These are phyloP conservation scores for Probosciger aterrimus DNA, from an alignment of 2,113 vertebrate species.

Conservation along the genomic window DNA sequence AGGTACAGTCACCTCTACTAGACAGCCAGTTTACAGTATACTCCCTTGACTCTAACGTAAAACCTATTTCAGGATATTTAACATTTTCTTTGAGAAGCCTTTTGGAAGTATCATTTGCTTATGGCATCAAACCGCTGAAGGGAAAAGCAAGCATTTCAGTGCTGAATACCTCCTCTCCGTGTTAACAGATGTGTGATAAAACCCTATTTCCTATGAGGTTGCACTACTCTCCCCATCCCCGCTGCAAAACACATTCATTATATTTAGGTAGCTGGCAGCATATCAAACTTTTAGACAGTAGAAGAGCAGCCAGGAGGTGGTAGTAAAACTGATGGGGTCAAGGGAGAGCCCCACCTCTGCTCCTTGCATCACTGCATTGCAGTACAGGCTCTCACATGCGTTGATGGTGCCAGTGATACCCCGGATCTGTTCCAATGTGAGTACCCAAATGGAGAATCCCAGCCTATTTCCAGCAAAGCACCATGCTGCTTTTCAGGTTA, in stretches of 20 bases:
- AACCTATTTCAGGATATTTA: neutral
- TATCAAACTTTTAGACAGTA: neutral
- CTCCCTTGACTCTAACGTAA: neutral
- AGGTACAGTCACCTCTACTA: neutral
- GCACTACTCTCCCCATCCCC: neutral
- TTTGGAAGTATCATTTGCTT: neutral
- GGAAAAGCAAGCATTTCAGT: neutral
- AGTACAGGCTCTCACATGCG: neutral
- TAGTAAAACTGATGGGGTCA: neutral
- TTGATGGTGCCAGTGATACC: accelerated
- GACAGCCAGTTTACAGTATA: neutral
- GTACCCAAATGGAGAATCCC: accelerated
- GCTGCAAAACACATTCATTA: neutral
- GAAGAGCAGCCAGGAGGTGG: neutral
- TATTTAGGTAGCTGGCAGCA: neutral
- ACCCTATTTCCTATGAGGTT: neutral
- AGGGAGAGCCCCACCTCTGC: neutral
- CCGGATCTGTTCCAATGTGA: accelerated
- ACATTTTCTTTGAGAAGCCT: neutral
- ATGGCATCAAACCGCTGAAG: neutral
- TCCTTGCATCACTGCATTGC: accelerated
- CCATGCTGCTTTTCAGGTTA: accelerated
- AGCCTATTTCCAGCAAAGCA: neutral
- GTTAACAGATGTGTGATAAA: neutral
- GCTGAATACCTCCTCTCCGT: accelerated